Conservation (phyloP, 2,113 vertebrate species). For the Ceyx margarethae region DNA sequence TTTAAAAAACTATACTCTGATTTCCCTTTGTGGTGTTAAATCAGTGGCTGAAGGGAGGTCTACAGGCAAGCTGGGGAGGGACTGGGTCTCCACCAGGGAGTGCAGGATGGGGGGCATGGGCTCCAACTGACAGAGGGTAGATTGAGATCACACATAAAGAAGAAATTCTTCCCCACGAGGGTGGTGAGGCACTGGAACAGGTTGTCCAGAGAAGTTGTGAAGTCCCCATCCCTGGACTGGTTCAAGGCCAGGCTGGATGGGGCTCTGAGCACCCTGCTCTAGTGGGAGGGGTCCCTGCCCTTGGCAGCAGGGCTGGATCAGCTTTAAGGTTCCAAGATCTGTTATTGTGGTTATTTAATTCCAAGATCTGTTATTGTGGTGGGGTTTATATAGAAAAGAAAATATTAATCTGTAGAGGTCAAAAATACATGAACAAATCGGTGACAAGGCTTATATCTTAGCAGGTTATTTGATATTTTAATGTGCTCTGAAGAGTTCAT, state of each 20-base stretch:
- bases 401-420: background rate
- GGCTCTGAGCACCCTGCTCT: background rate
- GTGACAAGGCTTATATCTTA: conserved; percentile 11
- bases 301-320: background rate
- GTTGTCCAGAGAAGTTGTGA: background rate
- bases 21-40: background rate
- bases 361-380: background rate
- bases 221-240: background rate
- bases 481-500: conserved; percentile 45
- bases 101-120: background rate
- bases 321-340: background rate
- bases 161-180: background rate
- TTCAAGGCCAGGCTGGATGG: background rate
- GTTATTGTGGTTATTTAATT: background rate
- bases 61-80: background rate
- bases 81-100: background rate
- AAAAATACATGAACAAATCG: conserved; percentile 26
- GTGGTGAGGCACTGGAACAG: background rate
- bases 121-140: background rate
- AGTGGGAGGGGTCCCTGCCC: background rate
- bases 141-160: background rate
- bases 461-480: conserved; percentile 31
- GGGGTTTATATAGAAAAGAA: background rate
- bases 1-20: background rate
- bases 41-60: background rate